Conservation (phyloP, 2,113 vertebrate genomes). For the Hucho hucho region DNA sequence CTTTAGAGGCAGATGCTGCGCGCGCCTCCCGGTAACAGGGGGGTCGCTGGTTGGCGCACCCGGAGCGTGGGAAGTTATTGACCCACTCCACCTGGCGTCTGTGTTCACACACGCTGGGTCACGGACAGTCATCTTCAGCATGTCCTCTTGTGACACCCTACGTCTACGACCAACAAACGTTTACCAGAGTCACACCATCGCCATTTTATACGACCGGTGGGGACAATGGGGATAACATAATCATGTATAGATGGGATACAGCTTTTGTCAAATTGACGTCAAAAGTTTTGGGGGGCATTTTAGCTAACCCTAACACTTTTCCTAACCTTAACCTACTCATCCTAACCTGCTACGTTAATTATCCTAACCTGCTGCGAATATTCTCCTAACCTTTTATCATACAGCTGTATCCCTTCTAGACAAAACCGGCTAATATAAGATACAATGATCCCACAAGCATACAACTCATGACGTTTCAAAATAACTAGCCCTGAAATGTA, state of each 20-base stretch:
- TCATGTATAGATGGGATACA: no score
- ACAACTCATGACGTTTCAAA: neutral
- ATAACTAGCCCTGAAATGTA: neutral
- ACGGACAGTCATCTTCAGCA: neutral
- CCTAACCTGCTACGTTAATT: no score
- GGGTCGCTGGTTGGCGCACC: conserved; percentile 38
- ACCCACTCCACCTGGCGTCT: conserved; percentile 69
- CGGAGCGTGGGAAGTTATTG: conserved; percentile 66
- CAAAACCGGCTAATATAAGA: no score
- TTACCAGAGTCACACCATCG: neutral
- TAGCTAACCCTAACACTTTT: no score
- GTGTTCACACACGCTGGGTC: conserved; percentile 18
- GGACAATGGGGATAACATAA: no score
- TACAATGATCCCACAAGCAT: neutral
- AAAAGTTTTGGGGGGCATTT: no score
- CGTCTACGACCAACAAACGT: neutral
- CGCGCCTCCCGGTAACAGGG: conserved; percentile 55
- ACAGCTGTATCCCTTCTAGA: no score
- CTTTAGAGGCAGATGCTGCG: conserved; percentile 57
- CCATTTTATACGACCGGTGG: neutral
- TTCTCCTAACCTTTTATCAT: no score
- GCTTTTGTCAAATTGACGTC: no score
- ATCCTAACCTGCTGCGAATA: no score
- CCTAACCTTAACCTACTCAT: no score
- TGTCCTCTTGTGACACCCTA: neutral